Conservation (phyloP, 37 sponge, comb jelly and placozoan genomes). For the Haliclona indistincta region DNA sequence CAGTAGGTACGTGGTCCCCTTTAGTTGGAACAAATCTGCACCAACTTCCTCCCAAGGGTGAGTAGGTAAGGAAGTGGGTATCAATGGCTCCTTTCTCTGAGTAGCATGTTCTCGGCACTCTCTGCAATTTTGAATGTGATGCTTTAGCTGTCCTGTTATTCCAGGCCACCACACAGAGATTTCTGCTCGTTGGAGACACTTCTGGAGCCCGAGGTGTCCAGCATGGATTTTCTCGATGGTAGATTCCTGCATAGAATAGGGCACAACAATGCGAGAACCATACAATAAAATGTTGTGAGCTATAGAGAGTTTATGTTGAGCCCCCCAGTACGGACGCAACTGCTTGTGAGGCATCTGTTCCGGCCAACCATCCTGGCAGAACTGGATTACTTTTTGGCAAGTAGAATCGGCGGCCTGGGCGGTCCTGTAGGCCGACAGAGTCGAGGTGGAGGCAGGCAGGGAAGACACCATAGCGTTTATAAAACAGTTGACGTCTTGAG, state of each 20-base stretch:
- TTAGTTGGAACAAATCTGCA: slow-evolving; percentile 34
- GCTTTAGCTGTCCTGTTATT: slow-evolving; percentile 9
- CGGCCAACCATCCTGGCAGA: slow-evolving; percentile 42
- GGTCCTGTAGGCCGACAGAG: background rate
- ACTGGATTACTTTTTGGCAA: background rate
- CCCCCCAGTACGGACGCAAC: slow-evolving; percentile 31
- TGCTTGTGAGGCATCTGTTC: background rate
- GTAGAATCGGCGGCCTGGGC: slow-evolving; percentile 28
- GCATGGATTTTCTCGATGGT: slow-evolving; percentile 29
- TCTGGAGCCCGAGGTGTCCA: slow-evolving; percentile 38
- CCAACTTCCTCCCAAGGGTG: slow-evolving; percentile 57
- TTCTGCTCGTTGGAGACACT: slow-evolving; percentile 6
- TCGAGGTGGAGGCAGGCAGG: slow-evolving; percentile 18
- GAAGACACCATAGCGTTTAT: background rate
- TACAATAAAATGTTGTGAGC: slow-evolving; percentile 18
- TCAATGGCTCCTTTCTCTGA: slow-evolving; percentile 13
- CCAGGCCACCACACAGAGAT: slow-evolving; percentile 59
- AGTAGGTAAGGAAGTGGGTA: slow-evolving; percentile 30
- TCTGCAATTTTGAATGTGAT: slow-evolving; percentile 7
- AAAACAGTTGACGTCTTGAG: too few relatives aligned
- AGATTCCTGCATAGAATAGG: slow-evolving; percentile 5
- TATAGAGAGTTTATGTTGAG: slow-evolving; percentile 14
- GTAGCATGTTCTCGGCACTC: background rate
- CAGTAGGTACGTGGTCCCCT: slow-evolving; percentile 19
- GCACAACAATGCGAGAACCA: slow-evolving; percentile 28